Conservation (phyloP, 2,888 invertebrate genomes). For the Gisinianus flammeolus region DNA sequence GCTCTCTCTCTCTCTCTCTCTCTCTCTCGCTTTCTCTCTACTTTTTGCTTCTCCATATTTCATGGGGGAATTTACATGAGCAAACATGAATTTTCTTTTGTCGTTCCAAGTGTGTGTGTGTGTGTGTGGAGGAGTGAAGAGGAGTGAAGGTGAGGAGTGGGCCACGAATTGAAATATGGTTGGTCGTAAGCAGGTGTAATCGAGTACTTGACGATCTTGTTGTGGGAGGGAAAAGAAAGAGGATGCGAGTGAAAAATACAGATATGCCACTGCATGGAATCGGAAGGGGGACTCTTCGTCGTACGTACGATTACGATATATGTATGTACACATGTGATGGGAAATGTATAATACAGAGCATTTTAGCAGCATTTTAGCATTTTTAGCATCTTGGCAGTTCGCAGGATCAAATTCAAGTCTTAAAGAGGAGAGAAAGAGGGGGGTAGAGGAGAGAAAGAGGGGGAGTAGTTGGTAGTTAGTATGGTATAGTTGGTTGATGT, state of each 20-base stretch:
- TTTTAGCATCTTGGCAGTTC: too few species aligned
- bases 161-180: neutral
- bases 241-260: neutral
- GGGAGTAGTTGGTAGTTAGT: too few species aligned
- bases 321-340: neutral
- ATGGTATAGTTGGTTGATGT: too few species aligned
- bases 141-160: neutral
- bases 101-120: neutral
- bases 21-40: neutral
- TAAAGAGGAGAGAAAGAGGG: too few species aligned
- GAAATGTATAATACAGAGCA: neutral
- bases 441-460: constrained; percentile 3
- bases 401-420: too few species aligned
- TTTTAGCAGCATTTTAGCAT: too few species aligned
- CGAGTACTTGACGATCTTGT: too few species aligned
- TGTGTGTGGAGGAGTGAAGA: neutral
- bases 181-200: neutral
- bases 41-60: neutral
- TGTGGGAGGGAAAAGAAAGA: neutral
- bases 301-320: too few species aligned
- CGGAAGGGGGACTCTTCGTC: too few species aligned
- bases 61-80: too few species aligned
- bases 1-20: neutral
- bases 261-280: too few species aligned
- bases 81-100: neutral